Base-by-base conservation (phyloP, 2,797 vertebrate species). In the Sebastes alutus region DNA sequence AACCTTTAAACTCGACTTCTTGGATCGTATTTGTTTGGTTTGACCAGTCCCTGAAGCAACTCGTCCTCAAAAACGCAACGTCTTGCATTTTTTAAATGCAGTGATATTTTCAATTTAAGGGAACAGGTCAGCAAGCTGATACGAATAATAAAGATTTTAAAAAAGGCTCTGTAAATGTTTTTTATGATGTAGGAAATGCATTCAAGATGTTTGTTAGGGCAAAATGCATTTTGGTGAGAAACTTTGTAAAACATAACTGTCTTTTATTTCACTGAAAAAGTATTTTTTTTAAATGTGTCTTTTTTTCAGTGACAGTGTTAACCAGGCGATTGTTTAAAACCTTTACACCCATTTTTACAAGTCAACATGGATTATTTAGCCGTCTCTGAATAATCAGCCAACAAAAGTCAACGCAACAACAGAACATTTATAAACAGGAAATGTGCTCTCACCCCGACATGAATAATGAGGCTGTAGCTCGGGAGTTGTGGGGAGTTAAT, bases 401-500 rank as follows among this genome's bases (percentile, higher is more conserved):
- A 38, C 63, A 78, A 66, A 83, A 75, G 67, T 84, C 63, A 83
- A 81, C 64, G 30, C 77, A 75, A 13, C 62, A 70, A 64, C 56
- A 49, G 35, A 61, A 84, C 87, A 81, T 49, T 75, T 68, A 81
- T 64, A 87, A 91, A 85, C 79, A 86, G 81, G 73, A 91, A 87
- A 87, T 72, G 67, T 84, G 78, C 83, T 77, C 49, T 75, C 65
- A 77, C 80, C 69, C 87, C 65, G 93, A 91, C 95, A 97, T 98
- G 97, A 97, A 97, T 97, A 97, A 98, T 97, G 97, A 98, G 96
- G 94, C 95, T 93, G 92, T 91, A 95, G 96, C 96, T 92, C 80
- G 90, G 94, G 94, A 95, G 95, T 97, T 97, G 97, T 97, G 96
- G 96, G 97, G 97, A 98, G 97, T 99, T 98, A 98, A 98, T 98